Percentiles rank a stretch among this genome's conserved stretches.
phyloP scores from a whole-genome alignment of 2,888 invertebrate species.

The Eulithis testata region DNA sequence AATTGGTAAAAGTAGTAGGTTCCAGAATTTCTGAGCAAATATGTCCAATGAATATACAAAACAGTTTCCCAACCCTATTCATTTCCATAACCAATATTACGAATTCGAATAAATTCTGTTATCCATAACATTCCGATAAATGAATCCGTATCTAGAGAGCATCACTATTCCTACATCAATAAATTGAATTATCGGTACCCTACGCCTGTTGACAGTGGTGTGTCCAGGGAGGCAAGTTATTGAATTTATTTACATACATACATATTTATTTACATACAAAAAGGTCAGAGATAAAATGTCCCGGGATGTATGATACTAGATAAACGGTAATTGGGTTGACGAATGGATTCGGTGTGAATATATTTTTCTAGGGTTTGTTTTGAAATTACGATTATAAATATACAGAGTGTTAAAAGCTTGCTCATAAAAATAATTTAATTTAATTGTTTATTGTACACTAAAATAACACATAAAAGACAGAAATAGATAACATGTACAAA shows the following conservation, averaged over 20 bases:
- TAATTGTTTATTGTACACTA: too few relatives aligned
- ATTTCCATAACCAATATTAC: background rate
- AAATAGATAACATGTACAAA: too few relatives aligned
- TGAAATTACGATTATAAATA: background rate
- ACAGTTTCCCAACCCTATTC: too few relatives aligned
- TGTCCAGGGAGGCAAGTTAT: slow-evolving; percentile 63
- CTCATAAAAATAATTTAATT: too few relatives aligned
- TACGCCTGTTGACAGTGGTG: slow-evolving; percentile 53
- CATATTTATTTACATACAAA: slow-evolving; percentile 52
- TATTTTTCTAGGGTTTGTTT: slow-evolving; percentile 13
- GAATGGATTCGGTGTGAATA: slow-evolving; percentile 7
- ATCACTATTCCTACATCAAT: slow-evolving; percentile 35
- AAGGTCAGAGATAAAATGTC: slow-evolving; percentile 47
- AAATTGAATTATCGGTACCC: slow-evolving; percentile 65
- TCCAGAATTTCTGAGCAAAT: too few relatives aligned
- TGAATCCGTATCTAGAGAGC: slow-evolving; percentile 18
- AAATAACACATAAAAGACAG: too few relatives aligned
- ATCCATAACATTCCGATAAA: slow-evolving; percentile 22
- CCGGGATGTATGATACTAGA: slow-evolving; percentile 35
- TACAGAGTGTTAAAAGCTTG: too few relatives aligned
- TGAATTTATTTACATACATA: slow-evolving; percentile 68
- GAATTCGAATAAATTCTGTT: background rate
- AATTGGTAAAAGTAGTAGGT: too few relatives aligned
- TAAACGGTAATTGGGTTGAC: slow-evolving; percentile 28
- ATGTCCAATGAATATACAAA: too few relatives aligned